Evolutionary conservation across 2,113 vertebrate genomes (phyloP), one percentile per base, ranked within the genome.

Genomic region (Tupaia chinensis): DNA sequence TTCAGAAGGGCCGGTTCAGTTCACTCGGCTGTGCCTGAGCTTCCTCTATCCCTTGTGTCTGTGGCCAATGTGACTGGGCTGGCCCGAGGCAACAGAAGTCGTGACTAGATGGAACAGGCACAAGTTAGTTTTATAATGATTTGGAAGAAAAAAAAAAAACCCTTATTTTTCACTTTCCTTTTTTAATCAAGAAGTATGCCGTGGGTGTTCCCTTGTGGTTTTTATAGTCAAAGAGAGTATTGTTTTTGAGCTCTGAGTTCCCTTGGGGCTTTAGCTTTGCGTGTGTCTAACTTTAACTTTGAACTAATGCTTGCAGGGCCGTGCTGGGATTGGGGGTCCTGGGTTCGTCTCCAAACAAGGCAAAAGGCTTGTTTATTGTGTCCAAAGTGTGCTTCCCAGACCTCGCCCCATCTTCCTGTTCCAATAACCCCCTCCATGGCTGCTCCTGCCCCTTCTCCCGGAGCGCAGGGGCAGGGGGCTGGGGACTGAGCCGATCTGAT

Each of bases 161-260:
- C 74, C 91, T 83, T 97, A 86, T 94, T 98, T 98, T 98, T 98
- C 96, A 95, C 97, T 98, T 98, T 98, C 97, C 97, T 97, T 98
- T 98, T 98, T 95, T 89, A 95, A 98, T 97, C 94, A 73, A 97
- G 96, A 97, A 96, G 97, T 94, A 97, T 96, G 97, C 97, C 0
- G 72, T 98, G 94, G 97, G 97, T 97, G 97, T 98, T 98, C 97
- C 98, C 97, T 96, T 98, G 98, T 97, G 98, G 98, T 98, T 98
- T 96, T 82, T 9, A 44, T 0, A 97, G 97, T 98, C 98, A 98
- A 98, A 98, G 97, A 91, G 92, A 88, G 89, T 74, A 88, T 98
- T 98, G 98, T 98, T 98, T 95, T 91, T 87, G 85, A 93, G 96
- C 94, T 11, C 27, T 3, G 32, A 78, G 91, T 95, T 96, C 94